Evolutionary conservation across 2,888 invertebrate species (phyloP), one percentile per base, ranked within the genome.

Genomic region (Epistrophe eligans): DNA sequence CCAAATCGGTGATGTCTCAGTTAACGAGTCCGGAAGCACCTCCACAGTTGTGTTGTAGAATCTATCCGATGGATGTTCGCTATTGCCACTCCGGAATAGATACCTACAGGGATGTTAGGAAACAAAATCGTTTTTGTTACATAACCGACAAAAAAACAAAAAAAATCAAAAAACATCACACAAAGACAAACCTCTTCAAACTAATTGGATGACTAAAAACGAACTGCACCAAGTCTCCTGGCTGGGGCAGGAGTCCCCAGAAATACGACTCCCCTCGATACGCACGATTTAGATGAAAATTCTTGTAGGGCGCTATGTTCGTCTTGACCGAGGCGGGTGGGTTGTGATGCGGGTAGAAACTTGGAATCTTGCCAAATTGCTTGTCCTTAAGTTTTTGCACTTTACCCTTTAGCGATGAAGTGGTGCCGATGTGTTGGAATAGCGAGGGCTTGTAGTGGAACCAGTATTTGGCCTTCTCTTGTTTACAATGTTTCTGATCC

Each of bases 361-460:
- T 93, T 10, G 96, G 95, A 58, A 97, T 94, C 91, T 97, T 96
- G 24, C 98, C 98, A 93, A 97, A 98, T 91, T 97, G 97, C 90
- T 96, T 96, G 91, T 98, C 98, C 97, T 98, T 98, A 0, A 99
- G 94, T 93, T 98, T 98, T 91, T 99, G 99, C 73, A 98, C 97
- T 94, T 99, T 99, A 79, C 99, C 99, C 92, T 96, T 97, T 0
- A 99, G 94, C 0, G 99, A 99, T 0, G 99, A 99, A 91, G 98
- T 98, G 24, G 97, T 96, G 4, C 99, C 99, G 84, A 99, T 97
- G 91, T 99, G 99, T 93, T 99, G 98, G 91, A 99, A 99, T 1
- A 99, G 94, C 0, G 98, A 97, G 0, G 97, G 97, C 89, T 97
- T 97, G 92, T 96, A 98, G 90, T 97, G 97, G 9, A 97, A 95